phyloP scores from a whole-genome alignment of 2,797 vertebrate genomes.

The Anabacerthia variegaticeps region DNA sequence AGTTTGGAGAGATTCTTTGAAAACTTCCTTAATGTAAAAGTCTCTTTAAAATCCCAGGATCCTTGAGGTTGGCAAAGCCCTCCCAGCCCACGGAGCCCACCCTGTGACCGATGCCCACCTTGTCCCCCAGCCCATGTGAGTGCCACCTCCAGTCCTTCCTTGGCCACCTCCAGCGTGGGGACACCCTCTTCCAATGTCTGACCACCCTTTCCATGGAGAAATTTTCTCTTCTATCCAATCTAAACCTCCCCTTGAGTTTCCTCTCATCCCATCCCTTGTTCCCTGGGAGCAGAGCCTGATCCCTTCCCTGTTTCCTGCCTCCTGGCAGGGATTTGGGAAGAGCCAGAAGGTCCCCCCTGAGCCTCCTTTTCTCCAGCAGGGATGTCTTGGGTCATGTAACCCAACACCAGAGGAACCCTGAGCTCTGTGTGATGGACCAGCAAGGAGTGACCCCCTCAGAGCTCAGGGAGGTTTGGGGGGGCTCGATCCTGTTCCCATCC shows the following conservation, averaged over 20 bases:
- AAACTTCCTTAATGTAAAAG: not conserved
- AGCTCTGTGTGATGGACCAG: not conserved
- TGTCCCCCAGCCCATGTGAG: not conserved
- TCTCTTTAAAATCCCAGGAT: not conserved
- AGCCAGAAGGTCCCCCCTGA: not conserved
- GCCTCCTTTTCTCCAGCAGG: not conserved
- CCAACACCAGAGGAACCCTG: not conserved
- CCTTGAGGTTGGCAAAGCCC: not conserved
- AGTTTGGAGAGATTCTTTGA: not conserved
- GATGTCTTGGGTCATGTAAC: not conserved
- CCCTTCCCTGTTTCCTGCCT: not conserved
- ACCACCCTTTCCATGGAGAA: fast-evolving
- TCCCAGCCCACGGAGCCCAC: fast-evolving
- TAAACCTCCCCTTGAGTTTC: not conserved
- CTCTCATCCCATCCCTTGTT: not conserved
- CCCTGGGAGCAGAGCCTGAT: not conserved
- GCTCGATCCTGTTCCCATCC: not conserved
- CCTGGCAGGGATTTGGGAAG: not conserved
- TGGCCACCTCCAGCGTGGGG: not conserved
- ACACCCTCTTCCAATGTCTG: fast-evolving
- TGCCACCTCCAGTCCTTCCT: not conserved
- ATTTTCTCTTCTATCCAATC: not conserved
- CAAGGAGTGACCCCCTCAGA: no score
- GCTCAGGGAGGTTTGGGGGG: not conserved
- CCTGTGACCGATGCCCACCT: fast-evolving